Percentiles rank a stretch among this genome's conserved stretches.
Evolutionary conservation across 2,888 invertebrate genomes (phyloP).

Genomic region (Timema cristinae): DNA sequence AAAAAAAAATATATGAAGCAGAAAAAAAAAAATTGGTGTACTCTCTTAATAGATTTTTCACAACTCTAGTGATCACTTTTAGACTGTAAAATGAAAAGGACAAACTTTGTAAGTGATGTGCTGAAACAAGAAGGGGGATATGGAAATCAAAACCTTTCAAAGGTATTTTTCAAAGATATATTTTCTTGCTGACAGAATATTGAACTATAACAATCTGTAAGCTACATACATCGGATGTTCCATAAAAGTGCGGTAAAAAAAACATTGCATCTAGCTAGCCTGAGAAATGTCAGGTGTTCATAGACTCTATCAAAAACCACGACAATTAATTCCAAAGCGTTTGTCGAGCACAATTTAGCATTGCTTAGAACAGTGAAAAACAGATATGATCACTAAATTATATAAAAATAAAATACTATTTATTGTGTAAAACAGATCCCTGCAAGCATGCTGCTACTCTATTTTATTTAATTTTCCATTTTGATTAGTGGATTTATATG

Average conservation of each 20-base stretch:
- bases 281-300: not conserved
- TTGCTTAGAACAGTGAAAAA: too few species aligned
- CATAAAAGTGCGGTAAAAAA: constrained; percentile 7
- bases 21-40: constrained; percentile 28
- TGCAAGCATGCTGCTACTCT: not conserved
- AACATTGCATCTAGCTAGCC: not conserved
- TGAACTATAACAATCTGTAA: constrained; percentile 8
- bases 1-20: constrained; percentile 27
- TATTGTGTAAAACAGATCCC: too few species aligned
- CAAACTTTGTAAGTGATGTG: constrained; percentile 26
- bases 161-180: constrained; percentile 13
- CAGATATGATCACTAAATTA: too few species aligned
- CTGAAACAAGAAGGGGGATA: constrained; percentile 24
- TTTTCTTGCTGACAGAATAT: constrained; percentile 11
- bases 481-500: not conserved
- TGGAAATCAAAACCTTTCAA: constrained; percentile 11
- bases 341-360: too few species aligned
- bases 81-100: constrained; percentile 14
- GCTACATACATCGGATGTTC: constrained; percentile 15
- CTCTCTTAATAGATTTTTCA: constrained; percentile 33
- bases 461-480: not conserved
- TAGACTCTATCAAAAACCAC: too few species aligned
- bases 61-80: constrained; percentile 31
- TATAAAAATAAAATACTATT: too few species aligned
- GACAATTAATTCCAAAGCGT: too few species aligned